Percentiles rank a stretch among this genome's conserved stretches.
Conservation (phyloP, 2,888 invertebrate species). For the Elegia similella region DNA sequence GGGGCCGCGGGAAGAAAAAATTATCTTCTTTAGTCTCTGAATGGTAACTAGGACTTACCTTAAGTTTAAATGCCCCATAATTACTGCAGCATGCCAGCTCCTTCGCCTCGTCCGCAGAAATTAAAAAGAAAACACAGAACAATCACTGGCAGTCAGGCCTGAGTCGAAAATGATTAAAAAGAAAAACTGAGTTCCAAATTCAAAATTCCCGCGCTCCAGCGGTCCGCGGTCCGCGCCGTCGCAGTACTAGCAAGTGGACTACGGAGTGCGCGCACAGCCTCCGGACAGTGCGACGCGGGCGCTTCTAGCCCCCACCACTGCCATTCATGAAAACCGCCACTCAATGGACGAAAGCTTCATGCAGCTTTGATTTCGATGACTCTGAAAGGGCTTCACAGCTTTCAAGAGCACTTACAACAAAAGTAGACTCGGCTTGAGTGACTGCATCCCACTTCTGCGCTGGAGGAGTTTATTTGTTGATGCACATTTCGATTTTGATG, state of each 20-base stretch:
- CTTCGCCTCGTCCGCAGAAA: slow-evolving; percentile 36
- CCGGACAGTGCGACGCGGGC: slow-evolving; percentile 44
- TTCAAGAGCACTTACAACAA: not conserved
- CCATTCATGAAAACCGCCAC: slow-evolving; percentile 67
- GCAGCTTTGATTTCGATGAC: slow-evolving; percentile 24
- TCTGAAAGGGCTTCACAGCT: slow-evolving; percentile 17
- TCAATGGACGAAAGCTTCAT: slow-evolving; percentile 51
- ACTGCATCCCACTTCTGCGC: not conserved
- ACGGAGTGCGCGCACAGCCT: slow-evolving; percentile 50
- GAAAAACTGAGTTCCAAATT: slow-evolving; percentile 42
- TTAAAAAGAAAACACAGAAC: slow-evolving; percentile 45
- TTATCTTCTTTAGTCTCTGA: no score
- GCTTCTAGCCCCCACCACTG: slow-evolving; percentile 63
- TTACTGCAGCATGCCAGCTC: slow-evolving; percentile 63
- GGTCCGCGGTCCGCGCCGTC: slow-evolving; percentile 50
- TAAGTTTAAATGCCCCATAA: slow-evolving; percentile 63
- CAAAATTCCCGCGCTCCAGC: slow-evolving; percentile 60
- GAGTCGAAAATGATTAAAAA: slow-evolving; percentile 32
- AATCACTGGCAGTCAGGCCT: slow-evolving; percentile 47
- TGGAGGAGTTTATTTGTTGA: not conserved
- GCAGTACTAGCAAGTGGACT: slow-evolving; percentile 53
- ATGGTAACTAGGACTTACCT: slow-evolving; percentile 57
- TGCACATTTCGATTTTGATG: not conserved
- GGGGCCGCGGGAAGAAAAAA: no score
- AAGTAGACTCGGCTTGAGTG: not conserved